phyloP scores from a whole-genome alignment of 2,113 vertebrate species.

The Hepsetus odoe region DNA sequence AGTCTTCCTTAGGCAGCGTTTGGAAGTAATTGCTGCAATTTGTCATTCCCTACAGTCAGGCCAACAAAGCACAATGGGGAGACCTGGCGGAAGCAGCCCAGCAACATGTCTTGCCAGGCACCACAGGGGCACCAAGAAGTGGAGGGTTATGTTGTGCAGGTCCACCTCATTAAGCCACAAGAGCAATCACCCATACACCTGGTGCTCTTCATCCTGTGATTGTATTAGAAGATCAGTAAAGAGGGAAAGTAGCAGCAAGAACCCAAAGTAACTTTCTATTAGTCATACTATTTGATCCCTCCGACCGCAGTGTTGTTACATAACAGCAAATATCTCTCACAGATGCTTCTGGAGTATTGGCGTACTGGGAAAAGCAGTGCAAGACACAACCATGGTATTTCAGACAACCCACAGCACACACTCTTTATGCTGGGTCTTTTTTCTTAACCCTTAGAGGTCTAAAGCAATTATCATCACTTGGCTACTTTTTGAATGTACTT shows the following conservation, averaged over 20 bases:
- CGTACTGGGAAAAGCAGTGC: background rate
- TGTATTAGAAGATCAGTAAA: background rate
- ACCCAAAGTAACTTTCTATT: background rate
- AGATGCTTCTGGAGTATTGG: background rate
- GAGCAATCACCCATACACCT: background rate
- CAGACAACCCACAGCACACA: background rate
- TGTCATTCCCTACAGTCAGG: conserved; percentile 31
- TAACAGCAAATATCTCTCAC: background rate
- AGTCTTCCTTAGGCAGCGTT: background rate
- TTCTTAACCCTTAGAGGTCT: background rate
- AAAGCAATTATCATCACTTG: no score
- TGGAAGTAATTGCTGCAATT: conserved; percentile 39
- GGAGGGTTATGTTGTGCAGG: conserved; percentile 6
- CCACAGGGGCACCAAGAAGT: background rate
- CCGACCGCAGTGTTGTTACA: background rate
- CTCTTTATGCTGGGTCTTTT: background rate
- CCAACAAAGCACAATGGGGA: conserved; percentile 15
- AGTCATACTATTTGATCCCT: background rate
- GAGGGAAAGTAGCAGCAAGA: background rate
- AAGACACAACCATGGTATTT: background rate
- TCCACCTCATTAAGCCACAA: conserved; percentile 5
- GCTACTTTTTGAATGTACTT: no score
- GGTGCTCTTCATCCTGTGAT: conserved; percentile 1
- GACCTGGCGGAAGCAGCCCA: background rate
- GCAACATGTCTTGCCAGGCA: background rate